These are phyloP conservation scores for Drosophila quinaria DNA, from an alignment of 2,888 invertebrate species.

Conservation along the genomic window DNA sequence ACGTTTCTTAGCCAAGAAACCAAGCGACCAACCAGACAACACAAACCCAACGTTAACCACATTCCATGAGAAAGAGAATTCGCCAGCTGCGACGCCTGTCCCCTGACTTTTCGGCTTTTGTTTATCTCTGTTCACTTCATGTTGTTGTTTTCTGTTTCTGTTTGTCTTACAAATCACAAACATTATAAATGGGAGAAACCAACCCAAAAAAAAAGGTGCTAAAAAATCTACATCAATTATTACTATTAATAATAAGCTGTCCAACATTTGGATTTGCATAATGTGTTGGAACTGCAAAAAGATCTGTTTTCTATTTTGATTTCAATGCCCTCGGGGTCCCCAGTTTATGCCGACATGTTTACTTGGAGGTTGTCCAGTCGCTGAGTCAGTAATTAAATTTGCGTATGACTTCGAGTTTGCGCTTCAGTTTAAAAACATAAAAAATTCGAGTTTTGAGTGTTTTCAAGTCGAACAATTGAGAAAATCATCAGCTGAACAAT, in stretches of 20 bases:
- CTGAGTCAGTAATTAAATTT: slow-evolving; percentile 74
- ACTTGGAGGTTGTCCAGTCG: slow-evolving; percentile 27
- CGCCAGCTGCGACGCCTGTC: slow-evolving; percentile 57
- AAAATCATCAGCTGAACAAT: slow-evolving; percentile 56
- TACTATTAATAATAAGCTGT: slow-evolving; percentile 73
- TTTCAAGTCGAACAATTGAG: slow-evolving; percentile 52
- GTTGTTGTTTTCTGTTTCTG: slow-evolving; percentile 26
- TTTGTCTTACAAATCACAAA: slow-evolving; percentile 79
- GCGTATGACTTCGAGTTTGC: slow-evolving; percentile 49
- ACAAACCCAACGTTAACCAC: slow-evolving; percentile 39
- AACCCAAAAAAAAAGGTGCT: slow-evolving; percentile 62
- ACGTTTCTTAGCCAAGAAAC: slow-evolving; percentile 57
- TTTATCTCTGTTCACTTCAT: slow-evolving; percentile 18
- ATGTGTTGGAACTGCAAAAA: slow-evolving; percentile 34
- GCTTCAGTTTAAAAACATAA: slow-evolving; percentile 37
- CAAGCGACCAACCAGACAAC: slow-evolving; percentile 17
- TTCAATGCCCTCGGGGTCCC: slow-evolving; percentile 39
- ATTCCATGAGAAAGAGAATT: slow-evolving; percentile 73
- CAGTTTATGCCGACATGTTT: slow-evolving; percentile 11
- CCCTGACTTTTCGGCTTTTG: slow-evolving; percentile 29
- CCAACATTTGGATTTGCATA: slow-evolving; percentile 55
- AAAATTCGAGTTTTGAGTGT: slow-evolving; percentile 43
- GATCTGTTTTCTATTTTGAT: slow-evolving; percentile 22
- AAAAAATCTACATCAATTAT: slow-evolving; percentile 74
- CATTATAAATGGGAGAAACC: slow-evolving; percentile 74